Evolutionary conservation across 2,113 vertebrate species (phyloP), one percentile per base, ranked within the genome.

Genomic region (Percina caprodes): DNA sequence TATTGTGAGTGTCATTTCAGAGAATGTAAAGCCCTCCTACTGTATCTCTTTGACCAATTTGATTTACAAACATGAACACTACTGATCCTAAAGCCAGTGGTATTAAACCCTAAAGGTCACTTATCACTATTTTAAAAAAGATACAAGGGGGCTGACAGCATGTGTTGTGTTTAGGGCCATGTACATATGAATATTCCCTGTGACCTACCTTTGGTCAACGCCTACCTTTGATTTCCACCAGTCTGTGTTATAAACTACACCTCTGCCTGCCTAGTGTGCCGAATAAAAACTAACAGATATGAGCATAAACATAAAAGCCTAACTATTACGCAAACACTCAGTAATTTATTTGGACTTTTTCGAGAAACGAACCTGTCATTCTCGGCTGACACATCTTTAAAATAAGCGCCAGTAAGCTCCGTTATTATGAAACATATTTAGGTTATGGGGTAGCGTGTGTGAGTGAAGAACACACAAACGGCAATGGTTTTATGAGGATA

Each of bases 161-260:
- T 71, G 71, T 59, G 45, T 14, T 78, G 58, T 30, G 49, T 59
- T 46, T 46, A 68, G 35, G 69, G 65, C 18, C 58, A 19, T 6
- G 2, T 9, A 59, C 55, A 69, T 15, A 63, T 61, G 24, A 51
- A 77, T 52, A 30, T 77, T 74, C 46, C 49, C 62, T 52, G 33
- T 82, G 81, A 83, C 60, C 75, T 89, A 81, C 62, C 39, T 84
- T 30, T 77, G 18, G 39, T 76, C 30, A 79, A 80, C 68, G 35
- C 65, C 78, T 82, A 59, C 49, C 42, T 79, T 71, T 83, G 15
- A 65, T 56, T 72, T 55, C 19, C 74, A 76, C 33, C 21, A 46
- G 11, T 54, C 9, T 51, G 39, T 46, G 75, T 39, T 51, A 3
- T 26, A 48, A 26, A 66, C 3, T 21, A 63, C 63, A 71, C 61